These are phyloP conservation scores for Andrena chrysosceles DNA, from an alignment of 2,888 invertebrate genomes.

Conservation along the genomic window DNA sequence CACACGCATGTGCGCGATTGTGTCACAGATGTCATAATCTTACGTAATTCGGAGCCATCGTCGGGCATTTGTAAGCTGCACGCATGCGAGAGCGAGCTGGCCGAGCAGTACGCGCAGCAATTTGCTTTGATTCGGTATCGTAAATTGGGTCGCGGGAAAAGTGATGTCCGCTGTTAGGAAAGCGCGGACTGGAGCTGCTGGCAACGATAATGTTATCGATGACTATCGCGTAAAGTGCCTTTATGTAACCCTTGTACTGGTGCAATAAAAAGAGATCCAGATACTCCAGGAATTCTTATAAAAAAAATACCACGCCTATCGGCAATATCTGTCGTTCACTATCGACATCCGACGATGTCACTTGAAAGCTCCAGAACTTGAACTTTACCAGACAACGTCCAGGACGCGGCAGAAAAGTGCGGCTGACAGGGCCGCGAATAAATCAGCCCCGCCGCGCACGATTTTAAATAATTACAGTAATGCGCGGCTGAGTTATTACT, in stretches of 20 bases:
- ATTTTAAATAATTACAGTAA: conserved; percentile 43
- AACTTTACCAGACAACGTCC: not conserved
- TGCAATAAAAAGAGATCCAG: too few species aligned
- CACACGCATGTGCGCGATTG: conserved; percentile 77
- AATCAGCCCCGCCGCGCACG: conserved; percentile 15
- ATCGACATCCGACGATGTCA: too few species aligned
- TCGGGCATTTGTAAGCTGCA: conserved; percentile 77
- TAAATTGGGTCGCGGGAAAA: conserved; percentile 75
- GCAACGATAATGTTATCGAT: conserved; percentile 6
- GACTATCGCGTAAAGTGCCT: not conserved
- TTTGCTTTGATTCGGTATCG: conserved; percentile 78
- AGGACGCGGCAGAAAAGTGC: not conserved
- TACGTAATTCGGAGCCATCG: conserved; percentile 79
- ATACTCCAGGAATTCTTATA: too few species aligned
- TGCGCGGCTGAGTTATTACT: conserved; percentile 21
- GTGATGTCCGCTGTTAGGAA: conserved; percentile 63
- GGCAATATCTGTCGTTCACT: too few species aligned
- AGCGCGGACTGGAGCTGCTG: not conserved
- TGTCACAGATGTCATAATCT: conserved; percentile 84
- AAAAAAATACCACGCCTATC: too few species aligned
- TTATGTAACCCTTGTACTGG: not conserved
- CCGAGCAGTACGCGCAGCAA: conserved; percentile 75
- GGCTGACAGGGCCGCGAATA: not conserved
- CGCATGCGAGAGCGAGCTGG: conserved; percentile 71
- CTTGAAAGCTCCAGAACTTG: too few species aligned